Conservation (phyloP, 2,888 invertebrate species). For the Eudasyphora cyanicolor region DNA sequence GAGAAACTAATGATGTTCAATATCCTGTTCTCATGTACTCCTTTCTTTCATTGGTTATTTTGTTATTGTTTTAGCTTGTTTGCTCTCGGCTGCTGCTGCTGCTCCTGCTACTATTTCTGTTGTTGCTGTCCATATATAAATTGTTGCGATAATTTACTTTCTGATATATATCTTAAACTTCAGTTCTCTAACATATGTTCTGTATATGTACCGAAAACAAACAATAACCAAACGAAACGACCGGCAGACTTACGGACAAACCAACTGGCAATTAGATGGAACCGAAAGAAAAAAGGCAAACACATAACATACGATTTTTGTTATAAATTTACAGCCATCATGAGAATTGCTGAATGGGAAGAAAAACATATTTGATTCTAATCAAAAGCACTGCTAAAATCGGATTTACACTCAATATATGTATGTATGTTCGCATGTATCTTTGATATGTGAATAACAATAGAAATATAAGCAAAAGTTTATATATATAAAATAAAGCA, state of each 20-base stretch:
- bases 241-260: neutral
- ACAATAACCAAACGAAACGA: neutral
- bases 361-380: constrained; percentile 16
- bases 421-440: too few relatives aligned
- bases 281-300: constrained; percentile 5
- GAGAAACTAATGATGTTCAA: constrained; percentile 62
- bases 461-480: neutral
- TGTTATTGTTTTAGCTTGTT: neutral
- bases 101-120: too few relatives aligned
- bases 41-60: neutral
- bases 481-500: too few relatives aligned
- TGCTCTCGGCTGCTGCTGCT: too few relatives aligned
- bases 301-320: constrained; percentile 45
- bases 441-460: too few relatives aligned
- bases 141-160: constrained; percentile 59
- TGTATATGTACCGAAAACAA: neutral
- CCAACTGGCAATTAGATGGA: constrained; percentile 54
- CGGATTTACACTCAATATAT: neutral
- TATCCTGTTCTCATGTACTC: constrained; percentile 50
- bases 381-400: neutral
- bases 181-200: constrained; percentile 49
- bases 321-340: constrained; percentile 46
- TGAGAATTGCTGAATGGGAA: neutral
- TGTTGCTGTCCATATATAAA: constrained; percentile 45
- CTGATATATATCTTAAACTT: constrained; percentile 54